A percentile compares a stretch with the other conserved stretches of the same genome.
phyloP scores from a whole-genome alignment of 2,888 invertebrate genomes.

The Andrena flavipes region DNA sequence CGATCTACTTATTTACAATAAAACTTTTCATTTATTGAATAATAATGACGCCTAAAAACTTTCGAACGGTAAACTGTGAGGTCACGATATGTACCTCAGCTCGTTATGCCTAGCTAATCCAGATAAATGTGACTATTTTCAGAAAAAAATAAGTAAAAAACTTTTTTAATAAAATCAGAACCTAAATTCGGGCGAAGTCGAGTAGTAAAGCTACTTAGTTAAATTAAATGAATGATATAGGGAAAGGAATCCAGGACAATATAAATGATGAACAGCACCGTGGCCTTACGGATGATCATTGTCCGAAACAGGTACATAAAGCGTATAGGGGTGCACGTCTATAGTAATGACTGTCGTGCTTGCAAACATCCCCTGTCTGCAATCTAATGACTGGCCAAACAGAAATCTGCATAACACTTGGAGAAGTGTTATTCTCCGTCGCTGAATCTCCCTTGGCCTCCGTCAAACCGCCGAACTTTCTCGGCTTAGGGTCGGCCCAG shows the following conservation, averaged over 20 bases:
- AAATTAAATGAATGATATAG: not conserved
- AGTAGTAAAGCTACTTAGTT: too few species aligned
- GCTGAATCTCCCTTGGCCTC: slow-evolving; percentile 60
- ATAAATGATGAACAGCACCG: slow-evolving; percentile 54
- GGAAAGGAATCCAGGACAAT: slow-evolving; percentile 45
- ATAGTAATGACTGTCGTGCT: slow-evolving; percentile 74
- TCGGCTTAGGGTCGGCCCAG: slow-evolving; percentile 74
- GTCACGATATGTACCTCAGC: too few species aligned
- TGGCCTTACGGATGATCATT: slow-evolving; percentile 25
- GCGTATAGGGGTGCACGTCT: slow-evolving; percentile 34
- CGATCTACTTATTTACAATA: not conserved
- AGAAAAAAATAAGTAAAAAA: too few species aligned
- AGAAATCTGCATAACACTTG: slow-evolving; percentile 87
- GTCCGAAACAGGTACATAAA: slow-evolving; percentile 26
- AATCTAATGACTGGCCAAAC: slow-evolving; percentile 88
- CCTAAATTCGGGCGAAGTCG: too few species aligned
- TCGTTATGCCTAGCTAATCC: too few species aligned
- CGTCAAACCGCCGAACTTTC: slow-evolving; percentile 77
- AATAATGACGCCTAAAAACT: not conserved
- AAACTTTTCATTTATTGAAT: not conserved
- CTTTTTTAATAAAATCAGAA: too few species aligned
- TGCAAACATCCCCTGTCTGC: slow-evolving; percentile 82
- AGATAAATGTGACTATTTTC: too few species aligned
- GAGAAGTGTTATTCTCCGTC: slow-evolving; percentile 69
- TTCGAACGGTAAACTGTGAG: too few species aligned